Base-by-base conservation (phyloP, 2,888 invertebrate species). In the Blastobasis adustella region DNA sequence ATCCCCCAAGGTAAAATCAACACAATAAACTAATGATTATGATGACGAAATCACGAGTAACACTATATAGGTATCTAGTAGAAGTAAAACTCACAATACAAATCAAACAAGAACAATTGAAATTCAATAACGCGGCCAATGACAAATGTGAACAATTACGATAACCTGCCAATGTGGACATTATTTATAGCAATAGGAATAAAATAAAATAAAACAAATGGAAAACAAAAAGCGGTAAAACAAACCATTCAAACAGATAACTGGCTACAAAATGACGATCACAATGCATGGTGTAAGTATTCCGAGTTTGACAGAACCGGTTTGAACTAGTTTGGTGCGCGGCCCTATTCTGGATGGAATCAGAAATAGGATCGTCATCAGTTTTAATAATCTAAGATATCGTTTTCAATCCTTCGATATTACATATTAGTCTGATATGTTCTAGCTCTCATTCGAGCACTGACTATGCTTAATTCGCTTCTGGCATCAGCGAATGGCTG, bases 281-380 rank as follows among this genome's bases (percentile, higher is more conserved):
- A 59, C 59, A 61, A 63, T 61, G 58, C 55, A 23, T 23, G 23
- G 23, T 23, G 60, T 53, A 43, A 56, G 66, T 66, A 66, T 65
- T 65, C 58, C 60, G 58, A 63, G 60, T 65, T 65, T 59, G 54
- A 55, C 55, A 10, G 45, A 59, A 62, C 65, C 57, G 56, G 66
- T 66, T 66, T 56, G 43, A 52, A 45, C 10, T 49, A 40, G 49
- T 57, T 59, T 56, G 23, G 23, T 23, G 23, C 54, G 55, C 51
- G 49, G 47, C 48, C 48, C 10, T 54, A 50, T 51, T 53, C 52
- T 54, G 47, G 40, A 36, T 37, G 23, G 23, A 3, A 23, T 3
- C 23, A 23, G 23, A 23, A 23, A 23, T 23, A 23, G 23, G 23
- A 23, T 23, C 23, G 23, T 23, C 23, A 23, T 23, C 23, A 3